A percentile compares a stretch with the other conserved stretches of the same genome.
Evolutionary conservation across 2,888 invertebrate genomes (phyloP).

Genomic region (Cremastinae sp.): DNA sequence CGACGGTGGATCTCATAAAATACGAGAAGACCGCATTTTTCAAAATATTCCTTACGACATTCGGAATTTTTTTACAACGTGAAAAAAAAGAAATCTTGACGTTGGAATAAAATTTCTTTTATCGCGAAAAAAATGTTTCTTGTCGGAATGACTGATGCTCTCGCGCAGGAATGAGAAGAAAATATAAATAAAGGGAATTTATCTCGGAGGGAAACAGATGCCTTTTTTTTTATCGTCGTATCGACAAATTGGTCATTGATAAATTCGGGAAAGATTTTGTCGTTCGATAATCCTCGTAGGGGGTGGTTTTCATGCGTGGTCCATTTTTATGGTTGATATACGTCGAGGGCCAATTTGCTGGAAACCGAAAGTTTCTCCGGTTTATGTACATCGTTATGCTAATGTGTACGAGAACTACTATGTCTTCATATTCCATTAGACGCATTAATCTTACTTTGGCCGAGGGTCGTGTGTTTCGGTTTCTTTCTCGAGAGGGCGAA

Average conservation of each 20-base stretch:
- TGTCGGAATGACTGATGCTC: too few relatives aligned
- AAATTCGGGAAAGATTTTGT: conserved; percentile 30
- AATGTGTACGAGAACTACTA: not conserved
- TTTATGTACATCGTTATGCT: conserved; percentile 4
- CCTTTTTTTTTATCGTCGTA: not conserved
- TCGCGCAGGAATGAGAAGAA: not conserved
- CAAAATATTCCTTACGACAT: too few relatives aligned
- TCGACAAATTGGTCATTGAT: conserved; percentile 24
- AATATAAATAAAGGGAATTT: not conserved
- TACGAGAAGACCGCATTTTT: too few relatives aligned
- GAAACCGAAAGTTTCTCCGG: not conserved
- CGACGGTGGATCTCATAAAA: too few relatives aligned
- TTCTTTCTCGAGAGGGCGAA: not conserved
- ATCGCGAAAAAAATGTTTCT: too few relatives aligned
- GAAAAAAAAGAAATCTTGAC: too few relatives aligned
- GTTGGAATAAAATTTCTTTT: too few relatives aligned
- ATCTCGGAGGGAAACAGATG: not conserved
- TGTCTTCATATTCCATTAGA: conserved; percentile 22
- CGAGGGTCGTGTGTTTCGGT: not conserved
- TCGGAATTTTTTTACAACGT: too few relatives aligned
- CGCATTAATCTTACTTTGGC: conserved; percentile 27
- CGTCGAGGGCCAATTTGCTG: conserved; percentile 14
- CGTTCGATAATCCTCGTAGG: conserved; percentile 2
- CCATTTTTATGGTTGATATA: not conserved
- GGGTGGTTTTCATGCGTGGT: not conserved